Evolutionary conservation across 2,113 vertebrate species (phyloP), one percentile per base, ranked within the genome.

Genomic region (Solea solea): DNA sequence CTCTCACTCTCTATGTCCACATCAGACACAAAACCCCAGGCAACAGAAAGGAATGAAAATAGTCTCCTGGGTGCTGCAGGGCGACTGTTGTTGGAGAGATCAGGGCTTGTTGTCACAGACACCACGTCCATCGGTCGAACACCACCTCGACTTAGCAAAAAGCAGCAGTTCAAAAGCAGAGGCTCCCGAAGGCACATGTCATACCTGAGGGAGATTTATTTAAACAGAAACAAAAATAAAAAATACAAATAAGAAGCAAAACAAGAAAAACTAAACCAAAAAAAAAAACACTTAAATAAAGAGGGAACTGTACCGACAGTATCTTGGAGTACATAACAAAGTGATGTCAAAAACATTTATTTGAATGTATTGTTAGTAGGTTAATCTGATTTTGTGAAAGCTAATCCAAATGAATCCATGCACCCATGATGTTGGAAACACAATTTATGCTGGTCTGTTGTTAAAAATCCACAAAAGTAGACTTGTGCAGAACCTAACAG

Each of bases 1-100:
- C 95, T 94, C 83, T 98, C 96, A 9, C 96, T 98, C 77, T 97
- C 96, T 5, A 96, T 96, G 80, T 98, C 96, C 62, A 97, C 96
- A 3, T 98, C 96, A 0, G 96, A 97, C 70, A 98, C 94, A 54
- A 98, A 95, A 42, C 96, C 96, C 96, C 96, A 97, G 74, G 96
- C 96, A 73, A 98, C 95, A 11, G 94, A 94, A 27, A 98, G 92
- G 89, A 97, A 96, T 72, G 96, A 98, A 84, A 96, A 97, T 40
- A 94, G 85, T 64, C 90, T 92, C 61, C 79, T 90, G 48, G 92
- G 90, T 48, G 78, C 66, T 42, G 83, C 60, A 10, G 79, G 14
- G 3, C 67, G 90, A 50, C 81, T 89, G 55, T 87, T 92, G 62
- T 84, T 89, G 54, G 93, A 90, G 21, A 90, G 8, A 15, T 92